These are phyloP conservation scores for Bombus sylvicola DNA, from an alignment of 1,140 invertebrate species.

Conservation along the genomic window DNA sequence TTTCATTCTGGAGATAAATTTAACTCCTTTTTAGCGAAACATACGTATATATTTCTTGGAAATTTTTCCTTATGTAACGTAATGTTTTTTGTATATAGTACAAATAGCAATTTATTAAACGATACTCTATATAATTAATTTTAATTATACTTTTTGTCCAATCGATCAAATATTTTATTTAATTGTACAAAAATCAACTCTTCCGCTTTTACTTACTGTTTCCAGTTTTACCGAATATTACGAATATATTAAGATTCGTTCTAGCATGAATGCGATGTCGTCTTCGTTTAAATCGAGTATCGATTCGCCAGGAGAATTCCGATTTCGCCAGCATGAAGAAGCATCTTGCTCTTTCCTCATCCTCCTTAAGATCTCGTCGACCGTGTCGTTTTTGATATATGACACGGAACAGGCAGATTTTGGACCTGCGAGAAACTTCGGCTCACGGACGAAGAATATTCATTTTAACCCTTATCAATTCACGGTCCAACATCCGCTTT, in stretches of 20 bases:
- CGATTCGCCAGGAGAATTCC: neutral
- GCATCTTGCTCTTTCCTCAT: neutral
- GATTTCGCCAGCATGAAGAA: neutral
- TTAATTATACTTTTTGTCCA: neutral
- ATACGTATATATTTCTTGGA: neutral
- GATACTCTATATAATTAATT: neutral
- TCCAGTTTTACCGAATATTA: neutral
- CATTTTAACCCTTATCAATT: neutral
- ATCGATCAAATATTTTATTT: neutral
- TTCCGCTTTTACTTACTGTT: neutral
- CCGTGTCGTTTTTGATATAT: neutral
- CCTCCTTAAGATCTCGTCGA: neutral
- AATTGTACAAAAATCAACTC: neutral
- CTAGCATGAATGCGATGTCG: neutral
- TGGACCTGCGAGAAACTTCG: neutral
- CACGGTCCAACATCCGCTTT: neutral
- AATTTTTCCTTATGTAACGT: neutral
- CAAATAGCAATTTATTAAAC: neutral
- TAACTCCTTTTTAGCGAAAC: neutral
- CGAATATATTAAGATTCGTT: neutral
- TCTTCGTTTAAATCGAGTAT: constrained; percentile 1
- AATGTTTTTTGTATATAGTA: too few species aligned
- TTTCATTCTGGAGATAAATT: neutral
- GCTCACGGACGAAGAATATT: neutral
- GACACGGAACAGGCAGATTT: neutral